Conservation (phyloP, 1,140 invertebrate species). For the Lethocerus indicus region DNA sequence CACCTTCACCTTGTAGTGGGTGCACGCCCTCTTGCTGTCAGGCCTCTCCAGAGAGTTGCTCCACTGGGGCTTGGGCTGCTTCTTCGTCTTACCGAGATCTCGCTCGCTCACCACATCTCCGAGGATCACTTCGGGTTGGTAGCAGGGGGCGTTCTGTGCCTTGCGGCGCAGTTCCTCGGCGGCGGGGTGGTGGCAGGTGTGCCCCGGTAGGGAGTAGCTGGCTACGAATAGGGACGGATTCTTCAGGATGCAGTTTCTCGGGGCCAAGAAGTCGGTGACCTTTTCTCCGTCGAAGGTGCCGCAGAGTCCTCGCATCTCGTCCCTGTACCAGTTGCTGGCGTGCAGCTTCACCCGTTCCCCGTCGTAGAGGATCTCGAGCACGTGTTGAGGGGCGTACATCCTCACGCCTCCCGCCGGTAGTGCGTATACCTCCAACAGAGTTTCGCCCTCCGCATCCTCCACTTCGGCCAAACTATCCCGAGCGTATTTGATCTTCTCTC, state of each 20-base stretch:
- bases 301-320: slow-evolving; percentile 39
- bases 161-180: slow-evolving; percentile 21
- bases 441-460: slow-evolving; percentile 18
- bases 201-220: slow-evolving; percentile 33
- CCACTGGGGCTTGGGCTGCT: slow-evolving; percentile 25
- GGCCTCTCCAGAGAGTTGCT: slow-evolving; percentile 19
- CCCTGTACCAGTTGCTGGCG: slow-evolving; percentile 26
- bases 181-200: slow-evolving; percentile 24
- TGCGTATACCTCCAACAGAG: slow-evolving; percentile 30
- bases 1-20: slow-evolving; percentile 13
- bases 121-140: slow-evolving; percentile 11
- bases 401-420: slow-evolving; percentile 24
- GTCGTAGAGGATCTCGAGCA: slow-evolving; percentile 32
- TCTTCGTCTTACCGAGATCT: slow-evolving; percentile 18
- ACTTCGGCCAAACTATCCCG: slow-evolving; percentile 31
- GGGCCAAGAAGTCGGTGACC: slow-evolving; percentile 35
- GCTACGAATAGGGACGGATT: slow-evolving; percentile 32
- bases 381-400: slow-evolving; percentile 28
- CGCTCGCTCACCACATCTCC: slow-evolving; percentile 13
- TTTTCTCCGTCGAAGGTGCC: slow-evolving; percentile 37
- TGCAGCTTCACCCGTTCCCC: slow-evolving; percentile 30
- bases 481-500: slow-evolving; percentile 23
- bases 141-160: slow-evolving; percentile 25
- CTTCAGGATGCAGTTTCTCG: slow-evolving; percentile 32
- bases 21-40: slow-evolving; percentile 5